Base-by-base conservation (phyloP, 1,140 invertebrate genomes). In the Cydia strobilella region DNA sequence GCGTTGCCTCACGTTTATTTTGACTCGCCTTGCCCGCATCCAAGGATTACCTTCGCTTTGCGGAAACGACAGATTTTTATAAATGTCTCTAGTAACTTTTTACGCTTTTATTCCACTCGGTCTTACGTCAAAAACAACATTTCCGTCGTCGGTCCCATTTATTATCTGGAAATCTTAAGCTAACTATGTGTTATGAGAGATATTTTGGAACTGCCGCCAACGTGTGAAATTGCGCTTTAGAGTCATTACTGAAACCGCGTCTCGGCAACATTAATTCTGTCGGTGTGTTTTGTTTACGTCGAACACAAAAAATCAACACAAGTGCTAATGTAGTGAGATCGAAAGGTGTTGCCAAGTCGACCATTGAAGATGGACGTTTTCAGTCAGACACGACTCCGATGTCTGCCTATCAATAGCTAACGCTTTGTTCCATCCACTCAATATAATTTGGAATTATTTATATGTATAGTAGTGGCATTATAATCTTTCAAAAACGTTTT, bases 91-190 rank as follows among this genome's bases (percentile, higher is more conserved):
- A 77, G 71, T 78, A 78, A 80, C 74, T 80, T 79, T 77, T 79
- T 75, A 75, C 80, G 77, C 82, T 82, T 84, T 59, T 82, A 84
- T 81, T 83, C 78, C 73, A 71, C 79, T 25, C 74, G 15, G 69
- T 73, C 54, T 82, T 79, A 74, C 83, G 81, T 86, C 86, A 89
- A 86, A 82, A 84, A 73, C 82, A 54, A 84, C 81, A 84, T 81
- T 84, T 90, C 88, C 83, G 83, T 90, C 85, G 81, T 80, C 85
- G 72, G 63, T n/a, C 76, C 74, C 82, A 85, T 90, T 87, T 85
- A 83, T 88, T 87, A 90, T 88, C 86, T 85, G 81, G 86, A 87
- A 86, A 86, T 85, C 81, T 85, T 84, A 75, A 76, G 78, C 77
- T 77, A 80, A 83, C 75, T 79, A 74, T 74, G 45, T 74, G 75